Evolutionary conservation across 64 coral and sea anemone genomes (phyloP).

Genomic region (Hydrozoanthus tunicans): DNA sequence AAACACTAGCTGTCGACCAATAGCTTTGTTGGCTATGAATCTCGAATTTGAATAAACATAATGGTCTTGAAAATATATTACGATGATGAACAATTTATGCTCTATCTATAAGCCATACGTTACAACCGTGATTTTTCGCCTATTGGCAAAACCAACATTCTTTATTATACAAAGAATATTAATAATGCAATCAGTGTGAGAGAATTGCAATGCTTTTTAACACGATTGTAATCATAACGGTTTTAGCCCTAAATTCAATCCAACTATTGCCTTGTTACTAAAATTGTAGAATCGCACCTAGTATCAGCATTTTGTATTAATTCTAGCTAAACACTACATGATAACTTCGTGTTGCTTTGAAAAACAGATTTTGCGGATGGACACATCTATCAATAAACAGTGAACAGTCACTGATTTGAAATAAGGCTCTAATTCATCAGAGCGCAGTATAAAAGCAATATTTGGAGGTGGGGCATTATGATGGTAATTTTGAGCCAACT

Average conservation of each 20-base stretch:
- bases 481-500: slow-evolving; percentile 36
- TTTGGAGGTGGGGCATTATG: slow-evolving; percentile 10
- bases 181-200: too few species aligned
- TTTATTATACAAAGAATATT: too few species aligned
- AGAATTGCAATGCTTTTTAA: background rate
- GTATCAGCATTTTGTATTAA: background rate
- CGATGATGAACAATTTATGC: too few species aligned
- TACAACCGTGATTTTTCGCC: too few species aligned
- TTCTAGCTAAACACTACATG: background rate
- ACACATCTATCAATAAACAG: background rate
- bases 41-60: too few species aligned
- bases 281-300: background rate
- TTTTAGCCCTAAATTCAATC: background rate
- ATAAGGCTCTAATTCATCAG: background rate
- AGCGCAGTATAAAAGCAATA: background rate
- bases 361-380: background rate
- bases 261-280: background rate
- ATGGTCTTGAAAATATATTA: too few species aligned
- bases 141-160: too few species aligned
- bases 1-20: too few species aligned
- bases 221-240: background rate
- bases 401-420: background rate
- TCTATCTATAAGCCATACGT: too few species aligned
- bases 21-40: too few species aligned
- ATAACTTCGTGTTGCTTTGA: background rate